phyloP scores from a whole-genome alignment of 53 echinoderm and acorn worm genomes.

The Crossaster papposus region DNA sequence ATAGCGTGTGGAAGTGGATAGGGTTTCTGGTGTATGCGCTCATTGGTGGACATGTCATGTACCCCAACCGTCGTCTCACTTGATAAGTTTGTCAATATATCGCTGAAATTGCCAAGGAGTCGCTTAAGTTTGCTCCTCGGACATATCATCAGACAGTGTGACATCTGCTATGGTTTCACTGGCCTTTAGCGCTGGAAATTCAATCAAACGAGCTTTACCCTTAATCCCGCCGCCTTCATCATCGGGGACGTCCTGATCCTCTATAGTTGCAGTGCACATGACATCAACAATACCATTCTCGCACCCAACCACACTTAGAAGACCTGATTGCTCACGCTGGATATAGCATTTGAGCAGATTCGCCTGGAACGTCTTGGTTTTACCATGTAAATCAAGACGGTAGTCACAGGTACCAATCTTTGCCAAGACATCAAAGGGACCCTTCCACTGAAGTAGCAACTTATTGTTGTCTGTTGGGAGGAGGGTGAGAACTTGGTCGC shows the following conservation, averaged over 20 bases:
- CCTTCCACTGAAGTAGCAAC: slow-evolving; percentile 71
- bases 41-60: slow-evolving; percentile 9
- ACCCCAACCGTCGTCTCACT: slow-evolving; percentile 10
- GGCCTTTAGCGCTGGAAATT: background rate
- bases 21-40: slow-evolving; percentile 15
- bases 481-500: slow-evolving; percentile 66
- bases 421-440: slow-evolving; percentile 58
- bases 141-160: background rate
- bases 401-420: slow-evolving; percentile 52
- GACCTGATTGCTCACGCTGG: slow-evolving; percentile 25
- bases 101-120: slow-evolving; percentile 20
- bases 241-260: background rate
- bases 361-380: slow-evolving; percentile 57
- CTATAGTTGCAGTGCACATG: slow-evolving; percentile 6
- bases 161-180: slow-evolving; percentile 1
- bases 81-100: slow-evolving; percentile 39
- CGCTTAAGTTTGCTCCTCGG: background rate
- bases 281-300: background rate
- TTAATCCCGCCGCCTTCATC: background rate
- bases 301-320: background rate
- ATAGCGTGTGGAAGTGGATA: slow-evolving; percentile 57
- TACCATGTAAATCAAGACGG: slow-evolving; percentile 47
- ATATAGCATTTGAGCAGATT: slow-evolving; percentile 58
- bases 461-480: slow-evolving; percentile 69
- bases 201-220: background rate